Base-by-base conservation (phyloP, 2,888 invertebrate genomes). In the Aphidoletes aphidimyza region DNA sequence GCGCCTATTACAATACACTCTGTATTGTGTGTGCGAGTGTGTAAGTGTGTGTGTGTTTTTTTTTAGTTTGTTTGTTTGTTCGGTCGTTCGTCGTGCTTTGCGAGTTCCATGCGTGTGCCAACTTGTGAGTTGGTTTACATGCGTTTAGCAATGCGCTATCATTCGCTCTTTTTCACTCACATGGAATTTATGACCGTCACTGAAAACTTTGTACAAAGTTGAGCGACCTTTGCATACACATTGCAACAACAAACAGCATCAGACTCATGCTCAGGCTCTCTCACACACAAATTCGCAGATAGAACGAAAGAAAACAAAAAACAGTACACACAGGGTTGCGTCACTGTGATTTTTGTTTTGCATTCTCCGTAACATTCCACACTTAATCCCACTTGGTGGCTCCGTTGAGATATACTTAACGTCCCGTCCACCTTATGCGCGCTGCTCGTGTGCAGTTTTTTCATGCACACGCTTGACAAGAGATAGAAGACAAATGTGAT, bases 201-300 rank as follows among this genome's bases (percentile, higher is more conserved):
- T 81, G 22, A 22, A 81, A 81, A 81, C 8, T 78, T 36, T 78
- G 3, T 78, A 17, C 78, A 81, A 81, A 81, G 81, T 81, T 81
- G 81, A 81, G 81, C 81, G 81, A 81, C 81, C 81, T 81, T 81
- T 81, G 37, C 37, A 81, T 22, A 81, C 37, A 81, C 81, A 81
- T 14, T 69, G 69, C 69, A 69, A 69, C 30, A 54, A 69, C 34
- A 69, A 69, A 30, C 69, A 30, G 2, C 69, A 69, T 30, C 30
- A 30, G 69, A 30, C 14, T 30, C 30, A 2, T 14, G 30, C 22
- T n/a, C n/a, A n/a, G n/a, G n/a, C n/a, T n/a, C n/a, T n/a, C n/a
- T n/a, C n/a, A n/a, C n/a, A n/a, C n/a, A n/a, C n/a, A n/a, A n/a
- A n/a, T n/a, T n/a, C n/a, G n/a, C n/a, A n/a, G n/a, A n/a, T n/a